Base-by-base conservation (phyloP, 2,797 vertebrate genomes). In the Channa striata region DNA sequence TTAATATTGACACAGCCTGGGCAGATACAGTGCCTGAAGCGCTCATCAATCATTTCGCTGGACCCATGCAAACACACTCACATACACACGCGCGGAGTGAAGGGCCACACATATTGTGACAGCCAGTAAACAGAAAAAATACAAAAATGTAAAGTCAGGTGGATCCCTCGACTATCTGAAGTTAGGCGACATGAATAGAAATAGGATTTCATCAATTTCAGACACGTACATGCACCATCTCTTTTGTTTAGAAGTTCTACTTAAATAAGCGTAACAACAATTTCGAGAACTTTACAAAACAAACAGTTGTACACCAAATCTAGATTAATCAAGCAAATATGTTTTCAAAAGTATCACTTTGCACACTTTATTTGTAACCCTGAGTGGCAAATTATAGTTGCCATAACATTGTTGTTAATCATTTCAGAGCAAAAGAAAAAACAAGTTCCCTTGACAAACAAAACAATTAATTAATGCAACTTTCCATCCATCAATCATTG, bases 1-100 rank as follows among this genome's bases (percentile, higher is more conserved):
- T 97, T 97, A 97, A 97, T 98, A 97, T 98, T 98, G 96, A 97
- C 97, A 96, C 93, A 97, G 93, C 91, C 94, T 93, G 90, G 91
- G 93, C 91, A 86, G 92, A 94, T 90, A 91, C 85, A 83, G 63
- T 0, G 86, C 89, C 88, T 86, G 66, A 82, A 89, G 90, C 66
- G 43, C 56, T 93, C 90, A 87, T 93, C 91, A 91, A 90, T 94
- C 91, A 92, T 77, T 81, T 61, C 84, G 88, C 71, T 86, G 85
- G 84, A 84, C 88, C 76, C 63, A 58, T 59, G 69, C 85, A 83
- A 71, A 83, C 66, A 75, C 66, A 77, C 62, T 17, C 57, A 58
- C 51, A 72, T 63, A 66, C 49, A 68, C 54, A 67, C 34, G 68
- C 70, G 48, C 50, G 67, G 42, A 60, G 53, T 65, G 25, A 52